Percentiles rank a stretch among this genome's conserved stretches.
phyloP scores from a whole-genome alignment of 2,888 invertebrate genomes.

The Dinocampus coccinellae region DNA sequence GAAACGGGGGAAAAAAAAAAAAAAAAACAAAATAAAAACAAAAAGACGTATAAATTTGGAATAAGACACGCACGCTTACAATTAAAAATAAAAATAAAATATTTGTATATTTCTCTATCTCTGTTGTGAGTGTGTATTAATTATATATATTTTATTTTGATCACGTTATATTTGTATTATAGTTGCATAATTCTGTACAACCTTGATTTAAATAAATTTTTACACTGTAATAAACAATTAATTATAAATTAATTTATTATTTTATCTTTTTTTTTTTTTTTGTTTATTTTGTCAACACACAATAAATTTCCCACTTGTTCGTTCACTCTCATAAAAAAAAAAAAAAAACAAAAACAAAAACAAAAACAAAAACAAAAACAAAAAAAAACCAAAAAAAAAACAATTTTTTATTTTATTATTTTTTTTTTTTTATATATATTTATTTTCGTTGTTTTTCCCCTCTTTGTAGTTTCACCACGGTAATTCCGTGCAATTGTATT shows the following conservation, averaged over 20 bases:
- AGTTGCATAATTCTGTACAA: conserved; percentile 58
- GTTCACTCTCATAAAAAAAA: too few species aligned
- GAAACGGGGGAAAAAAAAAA: background rate
- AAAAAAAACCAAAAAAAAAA: too few species aligned
- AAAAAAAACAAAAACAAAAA: too few species aligned
- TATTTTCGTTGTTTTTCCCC: conserved; percentile 5
- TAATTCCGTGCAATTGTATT: too few species aligned
- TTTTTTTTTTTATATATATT: background rate
- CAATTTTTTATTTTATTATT: too few species aligned
- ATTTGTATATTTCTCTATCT: background rate
- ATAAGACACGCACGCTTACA: background rate
- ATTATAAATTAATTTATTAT: background rate
- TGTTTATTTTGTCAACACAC: background rate
- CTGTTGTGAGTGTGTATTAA: too few species aligned
- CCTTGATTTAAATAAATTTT: background rate
- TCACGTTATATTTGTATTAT: conserved; percentile 48
- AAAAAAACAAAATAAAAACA: too few species aligned
- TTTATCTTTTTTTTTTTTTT: background rate
- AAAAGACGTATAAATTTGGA: too few species aligned
- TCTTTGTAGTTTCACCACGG: too few species aligned
- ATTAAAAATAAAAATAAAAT: background rate
- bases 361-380: too few species aligned
- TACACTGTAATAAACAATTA: background rate
- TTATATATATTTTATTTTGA: background rate
- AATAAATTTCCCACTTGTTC: too few species aligned